Evolutionary conservation across 2,888 invertebrate species (phyloP), one percentile per base, ranked within the genome.

Genomic region (Archaeoteleia sp.): DNA sequence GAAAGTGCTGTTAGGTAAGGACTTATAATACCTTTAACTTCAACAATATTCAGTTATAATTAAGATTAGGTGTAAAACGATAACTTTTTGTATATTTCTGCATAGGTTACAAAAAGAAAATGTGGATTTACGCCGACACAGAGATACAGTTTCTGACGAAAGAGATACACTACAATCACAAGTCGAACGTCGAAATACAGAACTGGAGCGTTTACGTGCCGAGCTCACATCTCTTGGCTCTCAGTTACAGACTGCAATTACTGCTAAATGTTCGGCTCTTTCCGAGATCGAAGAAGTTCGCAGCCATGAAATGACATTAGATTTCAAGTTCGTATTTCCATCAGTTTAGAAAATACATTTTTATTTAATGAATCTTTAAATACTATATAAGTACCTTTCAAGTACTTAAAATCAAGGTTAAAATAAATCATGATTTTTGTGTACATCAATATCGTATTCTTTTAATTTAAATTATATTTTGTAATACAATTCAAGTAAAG

Each of bases 231-330:
- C 90, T 1, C 86, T 95, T 48, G 90, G 92, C n/a, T 89, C 90
- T 73, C 94, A 95, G 84, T 84, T 96, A 25, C 90, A 92, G 74
- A 84, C 88, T 43, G 92, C 95, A 13, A 91, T 94, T 66, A 89
- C 91, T 74, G 90, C 93, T 1, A 96, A 95, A 87, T 95, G 94
- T 86, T 93, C 95, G 85, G 94, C 94, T 0, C 84, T 95, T 43
- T 90, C 92, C 3, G 89, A 92, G 71, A 88, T 91, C 61, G 94
- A 95, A 84, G 95, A 95, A 86, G 89, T 95, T 29, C 90, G 92
- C 75, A 92, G 93, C 70, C 92, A 92, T 82, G 93, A 95, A 86
- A 87, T 94, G 55, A 89, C 91, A 7, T 84, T 95, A 13, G 93
- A 93, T 78, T 92, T 91, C 83, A 93, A 92, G 88, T 89, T 75